Evolutionary conservation across 64 coral and sea anemone species (phyloP).

Genomic region (Montipora efflorescens): DNA sequence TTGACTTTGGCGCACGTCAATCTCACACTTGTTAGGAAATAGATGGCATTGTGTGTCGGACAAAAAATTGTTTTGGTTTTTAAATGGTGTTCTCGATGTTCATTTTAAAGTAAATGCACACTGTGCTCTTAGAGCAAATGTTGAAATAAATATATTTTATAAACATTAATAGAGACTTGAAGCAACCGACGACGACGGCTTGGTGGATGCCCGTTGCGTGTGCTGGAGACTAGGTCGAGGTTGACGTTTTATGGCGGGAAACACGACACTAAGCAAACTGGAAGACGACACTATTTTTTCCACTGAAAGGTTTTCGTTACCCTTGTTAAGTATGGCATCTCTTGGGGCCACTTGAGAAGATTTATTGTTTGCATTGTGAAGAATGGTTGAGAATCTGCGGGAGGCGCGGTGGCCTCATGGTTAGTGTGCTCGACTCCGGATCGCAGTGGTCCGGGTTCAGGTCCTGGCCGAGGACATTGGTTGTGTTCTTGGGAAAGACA

Average conservation of each 20-base stretch:
- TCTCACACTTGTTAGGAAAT: too few relatives aligned
- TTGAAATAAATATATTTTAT: too few relatives aligned
- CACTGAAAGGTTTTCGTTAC: neutral
- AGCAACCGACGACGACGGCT: neutral
- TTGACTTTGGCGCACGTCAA: too few relatives aligned
- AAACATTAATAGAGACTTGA: neutral
- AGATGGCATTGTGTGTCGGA: too few relatives aligned
- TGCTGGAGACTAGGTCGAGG: neutral
- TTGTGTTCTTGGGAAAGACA: too few relatives aligned
- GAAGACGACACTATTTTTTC: neutral
- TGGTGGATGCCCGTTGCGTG: neutral
- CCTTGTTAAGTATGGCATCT: neutral
- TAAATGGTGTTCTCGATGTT: too few relatives aligned
- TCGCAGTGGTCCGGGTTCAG: too few relatives aligned
- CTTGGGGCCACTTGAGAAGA: neutral
- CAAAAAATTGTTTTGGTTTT: too few relatives aligned
- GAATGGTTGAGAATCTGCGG: neutral
- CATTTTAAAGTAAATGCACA: too few relatives aligned
- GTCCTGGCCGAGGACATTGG: too few relatives aligned
- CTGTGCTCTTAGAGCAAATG: too few relatives aligned
- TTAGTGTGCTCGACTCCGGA: neutral
- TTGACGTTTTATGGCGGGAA: neutral
- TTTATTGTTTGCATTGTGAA: neutral
- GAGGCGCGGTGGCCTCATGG: neutral
- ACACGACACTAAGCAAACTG: neutral